These are phyloP conservation scores for Sepiola atlantica DNA, from an alignment of 2,888 invertebrate species.

Conservation along the genomic window DNA sequence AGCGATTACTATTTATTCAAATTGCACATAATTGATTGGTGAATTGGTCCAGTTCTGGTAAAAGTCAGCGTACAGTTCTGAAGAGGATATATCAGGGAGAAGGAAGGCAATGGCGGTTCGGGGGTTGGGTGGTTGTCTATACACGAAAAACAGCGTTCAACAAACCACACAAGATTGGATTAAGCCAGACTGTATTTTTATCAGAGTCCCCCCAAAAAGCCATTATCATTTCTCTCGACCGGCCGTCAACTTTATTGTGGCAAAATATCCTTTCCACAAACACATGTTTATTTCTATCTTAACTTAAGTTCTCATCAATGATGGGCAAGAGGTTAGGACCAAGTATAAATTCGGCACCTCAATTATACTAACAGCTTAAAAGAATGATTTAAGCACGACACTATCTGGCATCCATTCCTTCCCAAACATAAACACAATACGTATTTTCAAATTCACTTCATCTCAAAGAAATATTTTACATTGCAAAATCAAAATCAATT, in stretches of 20 bases:
- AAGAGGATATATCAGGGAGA: neutral
- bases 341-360: too few species aligned
- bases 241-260: neutral
- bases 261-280: neutral
- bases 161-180: neutral
- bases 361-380: too few species aligned
- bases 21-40: neutral
- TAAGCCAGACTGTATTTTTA: neutral
- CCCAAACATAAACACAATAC: too few species aligned
- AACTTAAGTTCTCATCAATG: too few species aligned
- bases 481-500: too few species aligned
- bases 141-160: neutral
- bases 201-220: neutral
- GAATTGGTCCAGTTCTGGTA: neutral
- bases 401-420: too few species aligned
- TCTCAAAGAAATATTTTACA: too few species aligned
- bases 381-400: too few species aligned
- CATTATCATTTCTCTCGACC: neutral
- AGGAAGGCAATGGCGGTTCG: too few species aligned
- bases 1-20: neutral
- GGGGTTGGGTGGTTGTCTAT: accelerated
- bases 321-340: too few species aligned
- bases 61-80: neutral
- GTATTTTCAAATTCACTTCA: too few species aligned
- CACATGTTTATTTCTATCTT: neutral